These are phyloP conservation scores for Daboia siamensis DNA, from an alignment of 2,113 vertebrate species.

Conservation along the genomic window DNA sequence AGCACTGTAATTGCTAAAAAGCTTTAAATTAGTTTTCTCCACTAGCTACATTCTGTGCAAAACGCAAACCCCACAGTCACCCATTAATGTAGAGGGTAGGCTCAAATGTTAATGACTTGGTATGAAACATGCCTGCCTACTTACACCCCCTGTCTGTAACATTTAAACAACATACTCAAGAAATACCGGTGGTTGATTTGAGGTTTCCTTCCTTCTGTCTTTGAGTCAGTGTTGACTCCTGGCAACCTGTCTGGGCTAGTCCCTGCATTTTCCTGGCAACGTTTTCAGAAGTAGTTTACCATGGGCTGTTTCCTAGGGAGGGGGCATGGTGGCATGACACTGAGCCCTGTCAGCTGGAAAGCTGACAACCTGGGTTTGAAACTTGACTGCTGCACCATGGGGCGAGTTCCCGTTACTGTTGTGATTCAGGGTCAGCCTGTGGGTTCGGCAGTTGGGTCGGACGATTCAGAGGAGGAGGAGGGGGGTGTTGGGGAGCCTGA, in stretches of 20 bases:
- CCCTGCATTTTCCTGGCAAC: not conserved
- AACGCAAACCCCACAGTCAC: not conserved
- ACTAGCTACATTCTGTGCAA: not conserved
- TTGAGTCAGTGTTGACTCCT: not conserved
- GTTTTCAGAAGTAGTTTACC: not conserved
- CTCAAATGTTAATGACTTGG: not conserved
- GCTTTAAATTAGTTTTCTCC: not conserved
- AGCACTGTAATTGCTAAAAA: not conserved
- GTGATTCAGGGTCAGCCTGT: no score
- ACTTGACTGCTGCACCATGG: not conserved
- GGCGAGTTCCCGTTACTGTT: not conserved
- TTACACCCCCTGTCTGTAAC: not conserved
- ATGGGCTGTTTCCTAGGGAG: not conserved
- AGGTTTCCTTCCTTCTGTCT: not conserved
- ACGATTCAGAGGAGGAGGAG: no score
- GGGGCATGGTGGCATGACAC: not conserved
- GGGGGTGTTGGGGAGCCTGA: no score
- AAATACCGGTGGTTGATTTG: not conserved
- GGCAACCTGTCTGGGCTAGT: not conserved
- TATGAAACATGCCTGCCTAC: not conserved
- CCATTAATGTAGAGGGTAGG: not conserved
- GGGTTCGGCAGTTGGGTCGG: no score
- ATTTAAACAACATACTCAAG: not conserved
- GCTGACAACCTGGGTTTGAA: not conserved
- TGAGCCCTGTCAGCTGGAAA: not conserved